These are phyloP conservation scores for Meloidogyne exigua DNA, from an alignment of 1,140 invertebrate species.

Conservation along the genomic window DNA sequence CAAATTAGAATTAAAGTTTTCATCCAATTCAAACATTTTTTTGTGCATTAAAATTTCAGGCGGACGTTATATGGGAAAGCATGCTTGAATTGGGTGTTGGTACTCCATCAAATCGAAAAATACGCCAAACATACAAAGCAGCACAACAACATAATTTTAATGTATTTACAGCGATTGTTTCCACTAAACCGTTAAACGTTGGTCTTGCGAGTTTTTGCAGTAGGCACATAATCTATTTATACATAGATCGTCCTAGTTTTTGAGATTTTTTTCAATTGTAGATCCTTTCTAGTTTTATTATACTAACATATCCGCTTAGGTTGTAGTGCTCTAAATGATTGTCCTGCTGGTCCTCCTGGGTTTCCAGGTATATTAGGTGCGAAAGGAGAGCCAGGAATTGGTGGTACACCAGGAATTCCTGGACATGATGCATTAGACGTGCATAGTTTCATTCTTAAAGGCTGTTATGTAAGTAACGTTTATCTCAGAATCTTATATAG, in stretches of 20 bases:
- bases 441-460: conserved; percentile 24
- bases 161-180: not conserved
- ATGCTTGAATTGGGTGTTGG: conserved; percentile 58
- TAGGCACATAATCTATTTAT: not conserved
- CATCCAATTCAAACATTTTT: conserved; percentile 31
- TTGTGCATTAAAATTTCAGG: conserved; percentile 34
- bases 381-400: conserved; percentile 30
- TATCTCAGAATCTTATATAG: too few species aligned
- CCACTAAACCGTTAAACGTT: conserved; percentile 1
- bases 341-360: conserved; percentile 19
- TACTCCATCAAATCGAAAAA: conserved; percentile 51
- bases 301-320: not conserved
- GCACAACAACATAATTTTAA: not conserved
- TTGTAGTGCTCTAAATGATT: conserved; percentile 10
- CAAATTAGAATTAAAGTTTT: conserved; percentile 45
- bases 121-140: conserved; percentile 58
- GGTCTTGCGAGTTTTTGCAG: not conserved
- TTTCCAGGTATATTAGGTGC: not conserved
- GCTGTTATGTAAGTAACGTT: conserved; percentile 36
- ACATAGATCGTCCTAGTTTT: too few species aligned
- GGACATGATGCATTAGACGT: conserved; percentile 41
- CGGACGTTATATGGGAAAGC: conserved; percentile 57
- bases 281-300: too few species aligned
- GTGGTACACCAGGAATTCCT: conserved; percentile 40
- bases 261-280: too few species aligned